Percentiles rank a stretch among this genome's conserved stretches.
These are phyloP conservation scores for Tortricodes alternella DNA, from an alignment of 2,888 invertebrate species.

Conservation along the genomic window DNA sequence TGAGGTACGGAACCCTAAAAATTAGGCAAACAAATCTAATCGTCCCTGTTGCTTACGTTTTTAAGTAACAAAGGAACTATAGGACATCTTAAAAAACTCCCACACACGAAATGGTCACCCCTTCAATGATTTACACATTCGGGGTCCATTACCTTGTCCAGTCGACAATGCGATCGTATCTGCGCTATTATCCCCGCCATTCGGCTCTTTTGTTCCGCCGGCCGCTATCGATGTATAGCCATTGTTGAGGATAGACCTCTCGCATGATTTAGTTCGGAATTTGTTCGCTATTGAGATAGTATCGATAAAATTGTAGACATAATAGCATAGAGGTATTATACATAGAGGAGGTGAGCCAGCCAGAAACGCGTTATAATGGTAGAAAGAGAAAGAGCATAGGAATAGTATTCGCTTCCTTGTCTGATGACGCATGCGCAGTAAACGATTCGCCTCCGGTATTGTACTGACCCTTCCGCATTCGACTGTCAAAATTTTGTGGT, in stretches of 20 bases:
- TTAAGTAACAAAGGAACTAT: neutral
- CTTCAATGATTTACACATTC: slow-evolving; percentile 45
- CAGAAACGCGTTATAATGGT: too few relatives aligned
- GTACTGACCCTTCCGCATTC: too few relatives aligned
- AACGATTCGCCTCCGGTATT: too few relatives aligned
- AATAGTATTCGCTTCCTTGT: too few relatives aligned
- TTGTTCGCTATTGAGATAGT: neutral
- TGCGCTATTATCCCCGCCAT: slow-evolving; percentile 26
- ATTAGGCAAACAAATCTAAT: too few relatives aligned
- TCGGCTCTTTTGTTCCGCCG: slow-evolving; percentile 25
- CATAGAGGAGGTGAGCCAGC: too few relatives aligned
- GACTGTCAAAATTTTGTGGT: too few relatives aligned
- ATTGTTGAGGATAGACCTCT: slow-evolving; percentile 23
- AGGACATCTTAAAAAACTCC: neutral
- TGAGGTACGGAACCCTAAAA: too few relatives aligned
- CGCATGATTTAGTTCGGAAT: neutral
- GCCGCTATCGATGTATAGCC: slow-evolving; percentile 26
- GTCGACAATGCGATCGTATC: slow-evolving; percentile 34
- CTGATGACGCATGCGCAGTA: too few relatives aligned
- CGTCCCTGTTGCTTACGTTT: too few relatives aligned
- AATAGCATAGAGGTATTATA: too few relatives aligned
- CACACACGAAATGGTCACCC: slow-evolving; percentile 32
- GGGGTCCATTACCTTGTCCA: slow-evolving; percentile 45
- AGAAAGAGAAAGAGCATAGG: too few relatives aligned
- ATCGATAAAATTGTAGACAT: neutral